Evolutionary conservation across 2,888 invertebrate species (phyloP).

Genomic region (Steinernema hermaphroditum): DNA sequence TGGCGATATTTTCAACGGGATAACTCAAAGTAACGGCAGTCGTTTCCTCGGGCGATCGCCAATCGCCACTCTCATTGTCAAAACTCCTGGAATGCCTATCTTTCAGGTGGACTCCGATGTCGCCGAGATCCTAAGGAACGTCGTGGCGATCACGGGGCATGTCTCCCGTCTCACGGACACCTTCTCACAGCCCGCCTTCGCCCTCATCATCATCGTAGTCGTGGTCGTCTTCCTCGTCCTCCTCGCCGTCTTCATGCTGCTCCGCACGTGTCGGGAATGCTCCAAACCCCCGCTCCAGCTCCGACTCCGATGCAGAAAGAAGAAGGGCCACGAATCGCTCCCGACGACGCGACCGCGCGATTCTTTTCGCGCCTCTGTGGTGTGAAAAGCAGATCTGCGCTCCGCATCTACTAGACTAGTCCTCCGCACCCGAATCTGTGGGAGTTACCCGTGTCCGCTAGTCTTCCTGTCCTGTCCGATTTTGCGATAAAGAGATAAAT

Average conservation of each 20-base stretch:
- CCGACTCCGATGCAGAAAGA: background rate
- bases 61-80: no score
- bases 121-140: background rate
- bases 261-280: background rate
- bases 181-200: constrained; percentile 9
- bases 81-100: background rate
- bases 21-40: no score
- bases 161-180: constrained; percentile 1
- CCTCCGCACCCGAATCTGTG: no score
- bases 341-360: background rate
- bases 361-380: constrained; percentile 22
- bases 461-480: no score
- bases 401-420: no score
- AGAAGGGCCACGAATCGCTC: no score
- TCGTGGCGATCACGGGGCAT: background rate
- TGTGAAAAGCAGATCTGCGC: constrained; percentile 10
- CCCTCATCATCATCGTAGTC: background rate
- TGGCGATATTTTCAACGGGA: no score
- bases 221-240: constrained; percentile 3
- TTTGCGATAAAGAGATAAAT: no score
- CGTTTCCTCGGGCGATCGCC: no score
- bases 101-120: constrained; percentile 14
- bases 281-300: background rate
- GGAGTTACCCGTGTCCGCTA: background rate
- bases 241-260: constrained; percentile 1